Base-by-base conservation (phyloP, 53 echinoderm and acorn worm genomes). In the Pentamera pediparva region DNA sequence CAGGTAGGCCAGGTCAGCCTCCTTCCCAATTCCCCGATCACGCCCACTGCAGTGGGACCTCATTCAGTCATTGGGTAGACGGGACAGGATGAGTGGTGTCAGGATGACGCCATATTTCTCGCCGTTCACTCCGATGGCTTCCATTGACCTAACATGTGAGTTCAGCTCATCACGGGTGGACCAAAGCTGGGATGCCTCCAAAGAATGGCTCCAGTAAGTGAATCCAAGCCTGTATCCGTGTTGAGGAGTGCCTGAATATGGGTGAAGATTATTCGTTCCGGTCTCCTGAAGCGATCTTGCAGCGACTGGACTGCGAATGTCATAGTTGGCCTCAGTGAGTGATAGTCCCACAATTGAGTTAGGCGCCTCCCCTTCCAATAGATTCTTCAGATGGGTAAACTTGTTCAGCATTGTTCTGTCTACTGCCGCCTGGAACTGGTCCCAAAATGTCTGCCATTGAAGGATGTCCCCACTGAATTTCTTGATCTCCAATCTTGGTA, bases 201-300 rank as follows among this genome's bases (percentile, higher is more conserved):
- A 72, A 33, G 73, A 65, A 39, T 65, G 43, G n/a, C 30, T 27
- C 22, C n/a, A n/a, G n/a, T n/a, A n/a, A 25, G 25, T 22, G 41
- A 41, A 41, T 65, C 65, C 27, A 41, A 27, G 4, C 65, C 65
- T 39, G 39, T 61, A 30, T 27, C 39, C 60, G 60, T 76, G 61
- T 76, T 76, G 13, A 76, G 20, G n/a, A n/a, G n/a, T n/a, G n/a
- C n/a, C n/a, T 76, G 41, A 12, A 76, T 76, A 19, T 76, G 60
- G 7, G 61, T 4, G 31, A 59, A 76, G 8, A 76, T 76, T 61
- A 76, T 76, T 4, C 76, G 29, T 32, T 76, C 76, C 28, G 76
- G 76, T 22, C 41, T 18, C 19, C 60, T 29, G 40, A 76, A 60
- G 32, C 61, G 28, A 30, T 59, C 76, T 37, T 76, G 40, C 21